Percentiles rank a stretch among this genome's conserved stretches.
phyloP scores from a whole-genome alignment of 1,140 invertebrate genomes.

The Nomia melanderi region DNA sequence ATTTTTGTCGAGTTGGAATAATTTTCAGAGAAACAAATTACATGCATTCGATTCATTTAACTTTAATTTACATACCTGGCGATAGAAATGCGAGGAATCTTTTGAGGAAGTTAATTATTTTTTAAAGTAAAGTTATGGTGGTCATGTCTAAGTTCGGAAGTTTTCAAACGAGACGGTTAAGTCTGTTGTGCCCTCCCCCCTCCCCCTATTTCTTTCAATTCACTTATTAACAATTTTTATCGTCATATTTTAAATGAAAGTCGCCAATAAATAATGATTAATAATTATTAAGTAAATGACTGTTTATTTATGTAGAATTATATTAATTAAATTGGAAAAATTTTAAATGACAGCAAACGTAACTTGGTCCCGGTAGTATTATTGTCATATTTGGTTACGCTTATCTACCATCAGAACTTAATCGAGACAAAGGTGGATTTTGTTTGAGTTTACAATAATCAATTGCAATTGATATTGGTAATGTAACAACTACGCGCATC shows the following conservation, averaged over 20 bases:
- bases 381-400: neutral
- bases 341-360: neutral
- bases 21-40: neutral
- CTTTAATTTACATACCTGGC: neutral
- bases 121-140: conserved; percentile 44
- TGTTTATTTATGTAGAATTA: neutral
- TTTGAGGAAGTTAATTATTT: conserved; percentile 23
- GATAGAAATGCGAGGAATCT: neutral
- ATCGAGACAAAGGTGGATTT: neutral
- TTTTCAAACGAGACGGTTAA: conserved; percentile 59
- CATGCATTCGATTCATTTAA: neutral
- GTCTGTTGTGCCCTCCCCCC: conserved; percentile 33
- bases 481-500: neutral
- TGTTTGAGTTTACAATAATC: neutral
- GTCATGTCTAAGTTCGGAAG: conserved; percentile 37
- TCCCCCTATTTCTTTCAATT: conserved; percentile 29
- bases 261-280: neutral
- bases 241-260: neutral
- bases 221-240: conserved; percentile 7
- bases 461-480: neutral
- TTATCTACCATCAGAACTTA: neutral
- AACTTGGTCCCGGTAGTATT: neutral
- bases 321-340: neutral
- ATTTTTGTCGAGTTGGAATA: neutral
- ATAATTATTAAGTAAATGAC: neutral